A percentile compares a stretch with the other conserved stretches of the same genome.
phyloP scores from a whole-genome alignment of 2,888 invertebrate genomes.

The Philhelius pedissequus region DNA sequence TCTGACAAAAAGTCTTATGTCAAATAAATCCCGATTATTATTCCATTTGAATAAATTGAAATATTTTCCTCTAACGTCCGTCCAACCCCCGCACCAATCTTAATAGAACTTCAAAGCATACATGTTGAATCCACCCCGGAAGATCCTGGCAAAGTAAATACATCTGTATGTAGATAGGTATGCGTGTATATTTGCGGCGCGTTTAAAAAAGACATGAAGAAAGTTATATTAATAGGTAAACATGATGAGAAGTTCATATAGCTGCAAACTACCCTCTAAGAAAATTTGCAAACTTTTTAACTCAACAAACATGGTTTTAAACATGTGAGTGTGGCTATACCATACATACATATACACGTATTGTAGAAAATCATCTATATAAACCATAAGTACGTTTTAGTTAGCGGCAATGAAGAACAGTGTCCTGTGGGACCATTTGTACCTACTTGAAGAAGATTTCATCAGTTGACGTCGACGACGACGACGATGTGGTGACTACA shows the following conservation, averaged over 20 bases:
- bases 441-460: conserved; percentile 34
- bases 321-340: not conserved
- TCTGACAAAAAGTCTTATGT: conserved; percentile 34
- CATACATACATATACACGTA: not conserved
- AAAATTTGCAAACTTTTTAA: conserved; percentile 48
- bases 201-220: not conserved
- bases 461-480: not conserved
- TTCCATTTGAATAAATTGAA: conserved; percentile 67
- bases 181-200: not conserved
- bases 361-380: not conserved
- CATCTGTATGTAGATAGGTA: no score
- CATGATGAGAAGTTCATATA: not conserved
- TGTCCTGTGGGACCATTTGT: conserved; percentile 57
- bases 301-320: conserved; percentile 52
- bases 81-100: not conserved
- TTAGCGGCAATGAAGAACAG: conserved; percentile 37
- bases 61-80: conserved; percentile 31
- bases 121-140: conserved; percentile 62
- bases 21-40: conserved; percentile 57
- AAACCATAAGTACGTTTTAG: conserved; percentile 37
- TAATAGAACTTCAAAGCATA: not conserved
- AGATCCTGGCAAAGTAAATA: conserved; percentile 35
- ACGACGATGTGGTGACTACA: not conserved
- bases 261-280: conserved; percentile 15
- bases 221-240: not conserved